Base-by-base conservation (phyloP, 2,888 invertebrate species). In the Ophion costatus region DNA sequence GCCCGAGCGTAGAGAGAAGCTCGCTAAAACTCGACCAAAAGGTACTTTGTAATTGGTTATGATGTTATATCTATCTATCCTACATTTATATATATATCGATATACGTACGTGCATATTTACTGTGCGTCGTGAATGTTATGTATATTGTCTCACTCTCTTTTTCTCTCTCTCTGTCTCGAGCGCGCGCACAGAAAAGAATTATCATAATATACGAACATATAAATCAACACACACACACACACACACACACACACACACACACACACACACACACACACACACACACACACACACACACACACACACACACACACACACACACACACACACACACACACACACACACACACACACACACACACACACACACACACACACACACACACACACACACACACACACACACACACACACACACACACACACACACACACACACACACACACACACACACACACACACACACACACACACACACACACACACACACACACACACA, bases 31-130 rank as follows among this genome's bases (percentile, higher is more conserved):
- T 92, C 93, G 92, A 91, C 93, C 91, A 93, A 93, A 93, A 93
- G 93, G 93, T 93, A 93, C 92, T 93, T 92, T 93, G 93, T 92
- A 91, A 93, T 91, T 93, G 93, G 93, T 92, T 93, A 90, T 90
- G 91, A 91, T 92, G 91, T 90, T 89, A 88, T 89, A 89, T 93
- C 84, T 87, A 87, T 88, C 85, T 88, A 87, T 86, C 88, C 90
- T 91, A 88, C 89, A 87, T 89, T 86, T 80, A 83, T 84, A 85
- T 90, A 88, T 80, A 83, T 82, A 82, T 76, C 71, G 75, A 83
- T 82, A 80, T 84, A 83, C 78, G 84, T 80, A 82, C 78, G 87
- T 87, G 89, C 89, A 85, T 88, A 85, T 56, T 90, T 79, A 74
- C 57, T 83, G 80, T 80, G 82, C 76, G 80, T 80, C 77, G 75